phyloP scores from a whole-genome alignment of 1,140 invertebrate genomes.

The Trialeurodes vaporariorum region DNA sequence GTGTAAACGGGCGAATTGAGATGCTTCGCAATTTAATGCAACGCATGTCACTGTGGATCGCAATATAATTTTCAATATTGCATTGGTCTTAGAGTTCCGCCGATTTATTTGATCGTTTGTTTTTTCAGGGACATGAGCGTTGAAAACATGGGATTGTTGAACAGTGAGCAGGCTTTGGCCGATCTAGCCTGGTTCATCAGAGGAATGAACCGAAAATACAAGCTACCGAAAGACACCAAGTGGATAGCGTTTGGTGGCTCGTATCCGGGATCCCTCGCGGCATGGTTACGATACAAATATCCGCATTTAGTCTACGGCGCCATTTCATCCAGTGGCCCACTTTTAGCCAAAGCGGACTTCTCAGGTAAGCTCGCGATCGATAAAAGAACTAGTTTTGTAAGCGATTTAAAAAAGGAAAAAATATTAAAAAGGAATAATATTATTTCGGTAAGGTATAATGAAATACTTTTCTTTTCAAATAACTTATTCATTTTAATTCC shows the following conservation, averaged over 20 bases:
- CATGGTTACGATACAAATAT: constrained; percentile 82
- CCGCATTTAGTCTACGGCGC: constrained; percentile 75
- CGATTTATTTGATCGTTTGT: not conserved
- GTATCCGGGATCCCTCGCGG: constrained; percentile 80
- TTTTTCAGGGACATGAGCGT: constrained; percentile 54
- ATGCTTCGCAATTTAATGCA: too few species aligned
- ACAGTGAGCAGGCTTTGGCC: constrained; percentile 74
- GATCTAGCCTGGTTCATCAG: constrained; percentile 73
- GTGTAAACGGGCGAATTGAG: too few species aligned
- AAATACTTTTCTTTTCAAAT: too few species aligned
- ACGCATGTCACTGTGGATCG: too few species aligned
- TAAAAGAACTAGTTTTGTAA: too few species aligned
- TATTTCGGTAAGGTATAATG: too few species aligned
- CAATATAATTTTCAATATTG: too few species aligned
- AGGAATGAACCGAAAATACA: constrained; percentile 49
- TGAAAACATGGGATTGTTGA: constrained; percentile 65
- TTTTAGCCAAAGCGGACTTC: constrained; percentile 75
- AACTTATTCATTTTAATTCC: too few species aligned
- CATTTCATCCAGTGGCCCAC: constrained; percentile 77
- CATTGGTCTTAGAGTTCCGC: too few species aligned
- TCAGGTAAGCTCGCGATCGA: too few species aligned
- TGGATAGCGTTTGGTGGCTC: constrained; percentile 90
- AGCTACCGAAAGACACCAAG: constrained; percentile 50
- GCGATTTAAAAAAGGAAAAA: too few species aligned
- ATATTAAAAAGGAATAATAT: too few species aligned